Percentiles rank a stretch among this genome's conserved stretches.
Conservation (phyloP, 2,797 vertebrate species). For the Sebastes umbrosus region DNA sequence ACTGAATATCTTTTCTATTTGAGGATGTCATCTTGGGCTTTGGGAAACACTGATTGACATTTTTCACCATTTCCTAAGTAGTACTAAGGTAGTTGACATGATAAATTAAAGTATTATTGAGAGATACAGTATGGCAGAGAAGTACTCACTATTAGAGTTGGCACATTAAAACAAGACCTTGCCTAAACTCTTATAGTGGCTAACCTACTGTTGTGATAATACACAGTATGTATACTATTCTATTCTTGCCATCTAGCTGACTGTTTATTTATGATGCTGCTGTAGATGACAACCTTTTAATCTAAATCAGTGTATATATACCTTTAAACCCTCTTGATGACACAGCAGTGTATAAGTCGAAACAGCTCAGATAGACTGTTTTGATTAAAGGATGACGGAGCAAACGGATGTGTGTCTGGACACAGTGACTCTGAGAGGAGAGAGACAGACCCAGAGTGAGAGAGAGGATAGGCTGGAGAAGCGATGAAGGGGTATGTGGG, state of each 20-base stretch:
- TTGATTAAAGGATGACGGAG: constrained; percentile 32
- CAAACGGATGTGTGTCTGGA: constrained; percentile 28
- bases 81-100: neutral
- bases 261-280: neutral
- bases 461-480: constrained; percentile 36
- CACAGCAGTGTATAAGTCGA: neutral
- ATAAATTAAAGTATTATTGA: neutral
- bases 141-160: neutral
- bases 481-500: constrained; percentile 41
- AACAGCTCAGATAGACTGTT: neutral
- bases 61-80: neutral
- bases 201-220: neutral
- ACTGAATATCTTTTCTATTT: no score
- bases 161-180: neutral
- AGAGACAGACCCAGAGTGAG: constrained; percentile 20
- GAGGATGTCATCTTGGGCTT: no score
- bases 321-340: neutral
- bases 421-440: constrained; percentile 31
- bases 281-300: neutral
- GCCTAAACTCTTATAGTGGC: neutral
- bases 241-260: neutral
- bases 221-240: neutral
- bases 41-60: rapidly evolving
- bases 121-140: neutral
- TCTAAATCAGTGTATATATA: neutral